phyloP scores from a whole-genome alignment of 2,888 invertebrate genomes.

The Drosophila parthenogenetica region DNA sequence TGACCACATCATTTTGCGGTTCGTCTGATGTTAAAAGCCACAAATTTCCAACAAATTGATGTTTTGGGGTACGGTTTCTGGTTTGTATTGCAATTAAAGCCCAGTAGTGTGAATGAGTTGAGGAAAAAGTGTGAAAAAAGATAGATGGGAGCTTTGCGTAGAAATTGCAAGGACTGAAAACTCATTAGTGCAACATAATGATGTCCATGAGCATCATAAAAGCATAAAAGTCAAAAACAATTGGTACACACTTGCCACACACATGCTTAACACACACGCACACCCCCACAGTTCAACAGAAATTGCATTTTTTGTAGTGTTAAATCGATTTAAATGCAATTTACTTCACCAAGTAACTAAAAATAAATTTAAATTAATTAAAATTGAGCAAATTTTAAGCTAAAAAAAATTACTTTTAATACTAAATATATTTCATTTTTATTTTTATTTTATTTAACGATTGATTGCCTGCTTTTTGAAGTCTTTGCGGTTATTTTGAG shows the following conservation, averaged over 20 bases:
- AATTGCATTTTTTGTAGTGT: slow-evolving; percentile 27
- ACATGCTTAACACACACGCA: slow-evolving; percentile 2
- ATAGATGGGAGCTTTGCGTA: not conserved
- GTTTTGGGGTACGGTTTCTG: slow-evolving; percentile 2
- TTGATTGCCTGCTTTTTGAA: no score
- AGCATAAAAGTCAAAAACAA: slow-evolving; percentile 24
- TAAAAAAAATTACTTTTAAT: no score
- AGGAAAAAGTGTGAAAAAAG: not conserved
- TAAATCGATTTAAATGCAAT: slow-evolving; percentile 32
- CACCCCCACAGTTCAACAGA: slow-evolving; percentile 1
- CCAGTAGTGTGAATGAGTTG: slow-evolving; percentile 14
- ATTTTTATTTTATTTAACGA: no score
- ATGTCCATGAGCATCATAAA: slow-evolving; percentile 13
- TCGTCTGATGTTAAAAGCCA: slow-evolving; percentile 8
- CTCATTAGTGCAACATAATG: slow-evolving; percentile 46
- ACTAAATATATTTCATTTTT: no score
- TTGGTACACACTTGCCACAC: slow-evolving; percentile 3
- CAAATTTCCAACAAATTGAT: slow-evolving; percentile 22
- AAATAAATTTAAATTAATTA: not conserved
- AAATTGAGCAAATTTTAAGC: no score
- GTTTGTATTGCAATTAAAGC: slow-evolving; percentile 20
- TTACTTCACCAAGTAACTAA: slow-evolving; percentile 1
- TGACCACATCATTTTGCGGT: not conserved
- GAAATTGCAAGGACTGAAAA: slow-evolving; percentile 13
- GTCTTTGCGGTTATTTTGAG: no score